A percentile compares a stretch with the other conserved stretches of the same genome.
Evolutionary conservation across 2,113 vertebrate genomes (phyloP).

Genomic region (Poeciliopsis prolifica): DNA sequence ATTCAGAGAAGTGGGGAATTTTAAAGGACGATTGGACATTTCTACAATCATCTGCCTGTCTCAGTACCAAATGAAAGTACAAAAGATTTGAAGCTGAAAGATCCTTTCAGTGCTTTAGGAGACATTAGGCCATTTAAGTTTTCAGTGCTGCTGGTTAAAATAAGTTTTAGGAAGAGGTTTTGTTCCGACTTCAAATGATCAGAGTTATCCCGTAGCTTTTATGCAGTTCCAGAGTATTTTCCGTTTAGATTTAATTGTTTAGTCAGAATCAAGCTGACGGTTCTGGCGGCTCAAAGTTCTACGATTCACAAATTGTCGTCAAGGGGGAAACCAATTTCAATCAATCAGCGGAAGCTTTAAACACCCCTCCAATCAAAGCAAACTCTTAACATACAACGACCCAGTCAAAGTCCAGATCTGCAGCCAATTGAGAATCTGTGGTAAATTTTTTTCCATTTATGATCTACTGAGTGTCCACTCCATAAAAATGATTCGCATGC

Average conservation of each 20-base stretch:
- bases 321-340: no score
- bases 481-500: no score
- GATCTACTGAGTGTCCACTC: no score
- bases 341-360: no score
- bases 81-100: no score
- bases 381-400: no score
- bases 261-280: background rate
- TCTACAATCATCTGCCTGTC: background rate
- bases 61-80: background rate
- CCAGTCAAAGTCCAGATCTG: no score
- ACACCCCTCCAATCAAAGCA: no score
- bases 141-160: background rate
- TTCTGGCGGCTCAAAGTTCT: background rate
- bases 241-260: background rate
- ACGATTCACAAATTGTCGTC: no score
- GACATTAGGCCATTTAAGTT: background rate
- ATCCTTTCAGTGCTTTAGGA: no score
- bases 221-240: background rate
- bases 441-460: no score
- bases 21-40: background rate
- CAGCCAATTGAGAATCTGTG: no score
- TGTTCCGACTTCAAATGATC: background rate
- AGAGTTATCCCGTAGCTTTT: background rate
- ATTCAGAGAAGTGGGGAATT: background rate
- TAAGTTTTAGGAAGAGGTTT: background rate